Evolutionary conservation across 2,797 vertebrate species (phyloP).

Genomic region (Syngnathus rostellatus): DNA sequence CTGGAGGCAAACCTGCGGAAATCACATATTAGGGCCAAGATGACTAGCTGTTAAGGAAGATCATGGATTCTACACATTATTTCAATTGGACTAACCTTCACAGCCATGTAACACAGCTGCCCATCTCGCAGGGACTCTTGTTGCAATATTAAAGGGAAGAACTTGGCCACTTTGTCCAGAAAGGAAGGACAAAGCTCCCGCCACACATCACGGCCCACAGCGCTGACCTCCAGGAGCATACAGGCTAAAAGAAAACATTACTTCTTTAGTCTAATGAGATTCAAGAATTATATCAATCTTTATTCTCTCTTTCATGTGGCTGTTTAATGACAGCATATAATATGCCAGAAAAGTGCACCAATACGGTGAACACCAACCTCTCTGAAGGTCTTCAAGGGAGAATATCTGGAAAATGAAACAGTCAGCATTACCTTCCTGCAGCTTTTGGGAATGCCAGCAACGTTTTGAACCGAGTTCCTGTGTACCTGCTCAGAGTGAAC

Average conservation of each 20-base stretch:
- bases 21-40: not conserved
- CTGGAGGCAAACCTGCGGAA: constrained; percentile 78
- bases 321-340: no score
- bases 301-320: no score
- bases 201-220: constrained; percentile 66
- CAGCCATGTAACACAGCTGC: constrained; percentile 61
- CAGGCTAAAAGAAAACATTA: constrained; percentile 60
- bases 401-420: constrained; percentile 51
- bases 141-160: constrained; percentile 57
- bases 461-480: not conserved
- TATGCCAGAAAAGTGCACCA: not conserved
- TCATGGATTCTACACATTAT: not conserved
- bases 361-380: constrained; percentile 61
- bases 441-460: not conserved
- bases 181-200: constrained; percentile 47
- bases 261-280: not conserved
- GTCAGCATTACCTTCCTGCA: constrained; percentile 1
- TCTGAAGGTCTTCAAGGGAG: constrained; percentile 64
- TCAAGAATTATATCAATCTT: not conserved
- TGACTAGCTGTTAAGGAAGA: not conserved
- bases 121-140: constrained; percentile 47
- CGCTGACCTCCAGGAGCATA: constrained; percentile 79
- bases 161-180: constrained; percentile 61
- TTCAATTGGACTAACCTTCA: constrained; percentile 68
- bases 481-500: constrained; percentile 57